Conservation (phyloP, 1,140 invertebrate genomes). For the Hypsibius dujardini region DNA sequence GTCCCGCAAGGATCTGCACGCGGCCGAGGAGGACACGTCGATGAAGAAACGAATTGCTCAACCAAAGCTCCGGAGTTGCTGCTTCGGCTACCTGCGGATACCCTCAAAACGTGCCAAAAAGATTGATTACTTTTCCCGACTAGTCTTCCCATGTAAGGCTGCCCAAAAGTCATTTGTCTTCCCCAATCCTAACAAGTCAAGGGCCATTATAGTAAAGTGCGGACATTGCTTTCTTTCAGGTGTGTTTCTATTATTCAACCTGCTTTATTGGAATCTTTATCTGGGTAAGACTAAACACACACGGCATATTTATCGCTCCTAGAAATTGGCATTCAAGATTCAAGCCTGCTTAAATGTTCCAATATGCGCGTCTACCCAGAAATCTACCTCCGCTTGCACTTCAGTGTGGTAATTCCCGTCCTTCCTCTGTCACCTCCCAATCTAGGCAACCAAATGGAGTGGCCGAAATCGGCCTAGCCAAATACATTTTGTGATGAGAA, state of each 20-base stretch:
- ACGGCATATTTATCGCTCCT: no score
- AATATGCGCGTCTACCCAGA: no score
- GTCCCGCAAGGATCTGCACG: neutral
- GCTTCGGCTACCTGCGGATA: neutral
- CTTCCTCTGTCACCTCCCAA: no score
- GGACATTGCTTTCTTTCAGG: neutral
- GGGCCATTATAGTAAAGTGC: neutral
- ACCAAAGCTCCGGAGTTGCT: constrained; percentile 15
- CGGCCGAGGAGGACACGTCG: neutral
- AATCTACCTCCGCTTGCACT: no score
- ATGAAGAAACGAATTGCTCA: constrained; percentile 1
- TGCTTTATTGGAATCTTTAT: constrained; percentile 15
- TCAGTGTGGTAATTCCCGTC: no score
- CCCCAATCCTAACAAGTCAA: no score
- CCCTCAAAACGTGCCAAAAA: constrained; percentile 14
- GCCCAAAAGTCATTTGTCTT: neutral
- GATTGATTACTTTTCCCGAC: constrained; percentile 12
- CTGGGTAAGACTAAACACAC: neutral
- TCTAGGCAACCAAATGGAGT: no score
- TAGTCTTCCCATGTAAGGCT: neutral
- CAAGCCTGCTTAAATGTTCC: no score
- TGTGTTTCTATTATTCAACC: neutral
- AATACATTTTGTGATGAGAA: no score
- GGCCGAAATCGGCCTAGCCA: no score
- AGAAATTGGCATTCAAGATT: no score